Base-by-base conservation (phyloP, 1,140 invertebrate genomes). In the Physella acuta region DNA sequence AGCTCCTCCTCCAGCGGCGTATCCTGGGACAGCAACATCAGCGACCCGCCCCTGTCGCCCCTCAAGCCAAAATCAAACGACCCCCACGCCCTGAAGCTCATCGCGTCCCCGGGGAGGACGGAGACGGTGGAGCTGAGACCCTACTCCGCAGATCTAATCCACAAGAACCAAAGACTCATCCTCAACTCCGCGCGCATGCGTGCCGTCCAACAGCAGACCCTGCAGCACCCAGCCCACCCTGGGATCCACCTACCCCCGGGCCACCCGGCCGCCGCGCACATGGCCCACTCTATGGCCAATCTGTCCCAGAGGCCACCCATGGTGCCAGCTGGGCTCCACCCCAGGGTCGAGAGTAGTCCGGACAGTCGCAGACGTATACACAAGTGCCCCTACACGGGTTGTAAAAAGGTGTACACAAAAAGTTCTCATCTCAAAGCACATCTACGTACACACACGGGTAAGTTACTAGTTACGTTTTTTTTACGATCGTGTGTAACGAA, bases 381-480 rank as follows among this genome's bases (percentile, higher is more conserved):
- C 67, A 79, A 82, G 78, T 95, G 93, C 84, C 92, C 93, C 74
- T 93, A 93, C 34, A 89, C 88, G 94, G 95, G 95, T 79, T 99
- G 97, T 86, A 92, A 91, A 78, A 99, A 99, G 88, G 95, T 98
- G 52, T 99, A 99, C 86, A 99, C 96, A 56, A 99, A 99, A 89
- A 97, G 94, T 86, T 98, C 95, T 74, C 97, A 99, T 86, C 88
- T 99, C 16, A 99, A 98, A 87, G 96, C 96, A 65, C 97, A 99
- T 87, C 94, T 98, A 86, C 89, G 97, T 82, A 96, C 97, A 85
- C 96, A 99, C 83, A 98, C 95, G 87, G 96, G 96, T 98, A 88
- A 91, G 26, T n/a, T 26, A 5, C 16, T n/a, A 16, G 16, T 55
- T 26, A 14, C 52, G 5, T 26, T 55, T 55, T 24, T 5, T 24